Base-by-base conservation (phyloP, 2,113 vertebrate genomes). In the Protobothrops flavoviridis region DNA sequence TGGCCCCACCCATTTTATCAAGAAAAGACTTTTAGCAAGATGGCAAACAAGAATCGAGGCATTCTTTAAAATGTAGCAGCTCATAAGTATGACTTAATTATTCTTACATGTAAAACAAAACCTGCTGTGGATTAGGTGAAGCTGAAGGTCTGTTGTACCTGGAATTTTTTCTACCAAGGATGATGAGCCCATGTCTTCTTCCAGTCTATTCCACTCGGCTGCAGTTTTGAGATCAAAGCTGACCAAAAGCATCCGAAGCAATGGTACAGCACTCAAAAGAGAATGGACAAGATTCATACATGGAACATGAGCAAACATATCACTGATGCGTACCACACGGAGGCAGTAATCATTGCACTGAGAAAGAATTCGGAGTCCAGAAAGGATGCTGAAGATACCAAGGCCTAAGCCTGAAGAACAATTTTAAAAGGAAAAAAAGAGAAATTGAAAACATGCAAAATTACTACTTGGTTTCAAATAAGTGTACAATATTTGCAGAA, bases 211-310 rank as follows among this genome's bases (percentile, higher is more conserved):
- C 59, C 95, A 95, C 20, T 97, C 97, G 93, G 96, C 91, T n/a
- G 95, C 95, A 91, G 96, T 97, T 93, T 97, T 98, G 94, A 98
- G 97, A 94, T 98, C 98, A 0, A 98, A 98, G 96, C 98, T 97
- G 94, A 98, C 94, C 0, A 97, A 97, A 48, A 98, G 97, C 0
- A 95, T 96, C 89, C 91, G 96, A 89, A 98, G 97, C 74, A 95
- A 94, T 24, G 98, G 98, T 92, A 98, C 93, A 92, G 96, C 96
- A 4, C 97, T 95, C 45, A 98, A 96, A 74, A 98, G 50, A 87
- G 96, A 97, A 92, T 59, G 29, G 8, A 98, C 97, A 20, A 98
- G 96, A 92, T 98, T 97, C 96, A 97, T 61, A 86, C 98, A 98
- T 0, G 98, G 97, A 94, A 98, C 89, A 91, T 97, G 97, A 55